Evolutionary conservation across 1,140 invertebrate species (phyloP).

Genomic region (Drosophila mauritiana): DNA sequence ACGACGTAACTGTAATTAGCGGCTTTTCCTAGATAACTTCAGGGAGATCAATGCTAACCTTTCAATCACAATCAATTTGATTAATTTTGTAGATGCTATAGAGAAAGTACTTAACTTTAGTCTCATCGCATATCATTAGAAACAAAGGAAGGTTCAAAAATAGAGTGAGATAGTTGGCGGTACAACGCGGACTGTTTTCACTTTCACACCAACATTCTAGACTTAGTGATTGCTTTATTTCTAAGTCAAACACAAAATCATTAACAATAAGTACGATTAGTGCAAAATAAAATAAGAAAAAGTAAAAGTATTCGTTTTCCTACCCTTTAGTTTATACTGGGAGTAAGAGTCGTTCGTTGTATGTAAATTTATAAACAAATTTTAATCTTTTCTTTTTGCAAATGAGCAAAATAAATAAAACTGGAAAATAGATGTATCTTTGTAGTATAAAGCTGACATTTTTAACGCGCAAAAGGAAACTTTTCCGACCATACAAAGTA

Average conservation of each 20-base stretch:
- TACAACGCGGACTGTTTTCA: slow-evolving; percentile 24
- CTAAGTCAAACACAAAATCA: too few species aligned
- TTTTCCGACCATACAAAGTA: too few species aligned
- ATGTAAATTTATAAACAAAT: too few species aligned
- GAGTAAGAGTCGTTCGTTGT: too few species aligned
- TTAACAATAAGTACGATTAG: neutral
- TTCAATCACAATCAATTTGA: slow-evolving; percentile 34
- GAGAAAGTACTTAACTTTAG: slow-evolving; percentile 5
- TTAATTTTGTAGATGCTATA: slow-evolving; percentile 29
- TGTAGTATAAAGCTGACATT: too few species aligned
- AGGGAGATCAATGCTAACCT: slow-evolving; percentile 50
- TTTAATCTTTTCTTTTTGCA: too few species aligned
- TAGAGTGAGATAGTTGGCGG: slow-evolving; percentile 1
- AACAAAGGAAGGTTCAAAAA: neutral
- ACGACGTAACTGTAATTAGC: slow-evolving; percentile 22
- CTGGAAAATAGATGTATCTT: too few species aligned
- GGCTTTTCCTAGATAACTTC: slow-evolving; percentile 40
- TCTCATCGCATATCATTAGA: slow-evolving; percentile 39
- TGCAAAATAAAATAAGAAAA: neutral
- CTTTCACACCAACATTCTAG: slow-evolving; percentile 26
- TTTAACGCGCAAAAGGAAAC: too few species aligned
- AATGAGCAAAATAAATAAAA: too few species aligned
- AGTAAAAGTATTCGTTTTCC: too few species aligned
- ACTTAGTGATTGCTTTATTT: neutral
- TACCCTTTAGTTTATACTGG: too few species aligned